Base-by-base conservation (phyloP, 1,140 invertebrate genomes). In the Schlechtendalia chinensis region DNA sequence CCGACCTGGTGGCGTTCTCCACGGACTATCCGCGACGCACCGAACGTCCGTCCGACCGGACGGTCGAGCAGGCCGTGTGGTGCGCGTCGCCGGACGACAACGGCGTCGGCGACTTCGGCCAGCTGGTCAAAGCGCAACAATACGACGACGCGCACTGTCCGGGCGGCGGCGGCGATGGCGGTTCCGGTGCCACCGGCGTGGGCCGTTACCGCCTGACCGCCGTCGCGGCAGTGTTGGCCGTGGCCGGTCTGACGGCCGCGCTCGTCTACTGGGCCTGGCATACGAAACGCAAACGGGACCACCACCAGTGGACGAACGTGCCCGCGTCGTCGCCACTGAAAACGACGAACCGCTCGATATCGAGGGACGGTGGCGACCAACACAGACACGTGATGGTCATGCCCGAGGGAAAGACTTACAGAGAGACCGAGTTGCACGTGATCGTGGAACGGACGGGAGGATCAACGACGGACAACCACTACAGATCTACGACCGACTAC, bases 401-500 rank as follows among this genome's bases (percentile, higher is more conserved):
- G 82, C 93, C 93, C 0, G 93, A 94, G 80, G 69, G 69, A 1
- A 89, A 91, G 84, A 91, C 92, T 17, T 95, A 95, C 85, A 89
- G 90, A 83, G 93, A 94, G 86, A 94, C 93, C 5, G 93, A 94
- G 85, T 89, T 94, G 83, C 91, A 94, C 85, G 91, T 94, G 82
- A 91, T 94, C 84, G 91, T 94, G 71, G 93, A 94, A 87, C 91
- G 91, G 84, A 91, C 92, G 14, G 91, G 93, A 84, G 32, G 32
- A 39, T 39, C 32, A 39, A 89, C 93, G 29, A 53, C 74, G 32
- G 58, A 79, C n/a, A 47, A 45, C 24, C 81, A 47, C 0, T 79
- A 47, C 16, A 45, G 17, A 14, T 77, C 74, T n/a, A 58, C 54
- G n/a, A 45, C 72, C 12, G 24, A 72, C 10, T 72, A 72, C 11